Evolutionary conservation across 2,888 invertebrate species (phyloP), one percentile per base, ranked within the genome.

Genomic region (Heliothis peltigera): DNA sequence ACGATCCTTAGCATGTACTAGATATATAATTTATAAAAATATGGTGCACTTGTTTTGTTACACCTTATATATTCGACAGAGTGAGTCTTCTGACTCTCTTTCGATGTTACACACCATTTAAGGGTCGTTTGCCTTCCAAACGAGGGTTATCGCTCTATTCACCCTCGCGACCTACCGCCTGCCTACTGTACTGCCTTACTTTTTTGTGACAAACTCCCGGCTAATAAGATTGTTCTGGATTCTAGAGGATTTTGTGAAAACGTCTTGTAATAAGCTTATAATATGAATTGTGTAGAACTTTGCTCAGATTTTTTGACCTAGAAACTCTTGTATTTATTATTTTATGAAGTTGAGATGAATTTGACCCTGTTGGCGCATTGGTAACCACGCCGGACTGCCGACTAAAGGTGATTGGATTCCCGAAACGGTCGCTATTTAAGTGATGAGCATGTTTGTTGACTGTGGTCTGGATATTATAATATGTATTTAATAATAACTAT

Each of bases 111-210:
- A n/a, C 18, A 32, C 39, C 56, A 55, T 42, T 61, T 51, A 64
- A 62, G 80, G 73, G 74, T 73, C 61, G 64, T 77, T 72, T 70
- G 59, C 59, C 59, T 62, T n/a, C 57, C 48, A 42, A 65, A 53
- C 43, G 48, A 17, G 44, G 65, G 64, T 69, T 64, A 79, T 73
- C 44, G 69, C 61, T 10, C n/a, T 54, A 22, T 61, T 56, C 19
- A 57, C 65, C 59, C 55, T 43, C 25, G 49, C 42, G 56, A 28
- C 46, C 72, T 39, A 42, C 55, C 55, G 59, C 56, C 65, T 48
- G 56, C 58, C 35, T n/a, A 42, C 52, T 18, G 3, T 35, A 15
- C 15, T 15, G 35, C 49, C 43, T 60, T 48, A 44, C 43, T 52
- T 52, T 58, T 73, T 69, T 75, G 42, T 76, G 58, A 72, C 55